Percentiles rank a stretch among this genome's conserved stretches.
phyloP scores from a whole-genome alignment of 1,140 invertebrate genomes.

The Pseudomyrmex dendroicus region DNA sequence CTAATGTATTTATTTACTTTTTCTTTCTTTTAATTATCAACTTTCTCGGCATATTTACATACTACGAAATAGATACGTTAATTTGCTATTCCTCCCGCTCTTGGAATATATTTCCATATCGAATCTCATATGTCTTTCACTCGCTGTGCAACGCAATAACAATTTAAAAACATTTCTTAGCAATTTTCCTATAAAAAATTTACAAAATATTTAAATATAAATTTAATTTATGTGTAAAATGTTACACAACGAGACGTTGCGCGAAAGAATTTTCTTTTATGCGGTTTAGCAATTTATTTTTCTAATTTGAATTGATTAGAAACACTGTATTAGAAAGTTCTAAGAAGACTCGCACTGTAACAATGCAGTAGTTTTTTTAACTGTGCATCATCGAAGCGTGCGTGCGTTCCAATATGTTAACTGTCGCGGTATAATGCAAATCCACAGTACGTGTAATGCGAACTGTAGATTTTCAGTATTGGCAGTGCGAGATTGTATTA shows the following conservation, averaged over 20 bases:
- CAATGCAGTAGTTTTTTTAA: not conserved
- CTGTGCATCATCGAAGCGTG: not conserved
- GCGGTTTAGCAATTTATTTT: slow-evolving; percentile 32
- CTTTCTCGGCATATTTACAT: no score
- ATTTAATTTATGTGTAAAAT: no score
- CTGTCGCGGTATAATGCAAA: no score
- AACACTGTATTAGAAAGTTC: not conserved
- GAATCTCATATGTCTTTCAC: not conserved
- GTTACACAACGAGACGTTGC: no score
- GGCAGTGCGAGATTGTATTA: no score
- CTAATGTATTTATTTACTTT: no score
- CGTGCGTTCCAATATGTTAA: not conserved
- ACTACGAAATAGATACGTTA: no score
- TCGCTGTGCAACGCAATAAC: not conserved
- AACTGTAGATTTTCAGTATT: no score
- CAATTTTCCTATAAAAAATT: not conserved
- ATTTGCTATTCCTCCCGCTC: no score
- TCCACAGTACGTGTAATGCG: no score
- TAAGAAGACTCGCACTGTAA: not conserved
- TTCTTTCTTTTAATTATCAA: no score
- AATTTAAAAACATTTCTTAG: slow-evolving; percentile 18
- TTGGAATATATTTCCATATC: not conserved
- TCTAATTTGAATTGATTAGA: not conserved
- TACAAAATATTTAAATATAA: no score
- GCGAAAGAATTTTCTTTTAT: not conserved